A percentile compares a stretch with the other conserved stretches of the same genome.
These are phyloP conservation scores for Callimorpha dominula DNA, from an alignment of 2,888 invertebrate species.

Conservation along the genomic window DNA sequence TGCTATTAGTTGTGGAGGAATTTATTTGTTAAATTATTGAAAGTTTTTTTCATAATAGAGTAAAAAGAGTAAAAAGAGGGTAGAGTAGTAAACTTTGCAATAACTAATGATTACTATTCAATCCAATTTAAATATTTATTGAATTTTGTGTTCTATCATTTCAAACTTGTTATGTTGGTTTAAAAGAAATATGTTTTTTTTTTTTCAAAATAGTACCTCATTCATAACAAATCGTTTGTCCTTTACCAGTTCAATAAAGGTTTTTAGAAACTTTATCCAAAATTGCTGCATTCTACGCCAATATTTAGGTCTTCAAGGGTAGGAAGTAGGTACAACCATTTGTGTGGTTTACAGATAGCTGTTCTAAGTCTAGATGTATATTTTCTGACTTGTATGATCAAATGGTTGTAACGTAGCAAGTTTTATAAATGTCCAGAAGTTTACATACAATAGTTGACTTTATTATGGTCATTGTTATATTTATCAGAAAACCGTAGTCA, in stretches of 20 bases:
- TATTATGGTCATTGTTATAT: background rate
- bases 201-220: background rate
- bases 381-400: background rate
- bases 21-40: too few species aligned
- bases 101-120: background rate
- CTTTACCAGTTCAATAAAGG: too few species aligned
- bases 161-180: background rate
- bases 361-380: background rate
- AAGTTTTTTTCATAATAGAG: too few species aligned
- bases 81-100: background rate
- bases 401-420: too few species aligned
- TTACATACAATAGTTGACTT: background rate
- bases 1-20: background rate
- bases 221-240: background rate
- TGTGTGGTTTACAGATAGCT: background rate
- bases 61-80: too few species aligned
- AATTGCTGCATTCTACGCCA: background rate
- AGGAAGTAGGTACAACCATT: background rate
- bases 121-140: background rate
- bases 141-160: background rate
- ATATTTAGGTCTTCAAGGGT: background rate
- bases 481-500: conserved; percentile 25
- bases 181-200: background rate
- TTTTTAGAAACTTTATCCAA: too few species aligned
- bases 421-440: background rate